These are phyloP conservation scores for Eristalis arbustorum DNA, from an alignment of 2,888 invertebrate genomes.

Conservation along the genomic window DNA sequence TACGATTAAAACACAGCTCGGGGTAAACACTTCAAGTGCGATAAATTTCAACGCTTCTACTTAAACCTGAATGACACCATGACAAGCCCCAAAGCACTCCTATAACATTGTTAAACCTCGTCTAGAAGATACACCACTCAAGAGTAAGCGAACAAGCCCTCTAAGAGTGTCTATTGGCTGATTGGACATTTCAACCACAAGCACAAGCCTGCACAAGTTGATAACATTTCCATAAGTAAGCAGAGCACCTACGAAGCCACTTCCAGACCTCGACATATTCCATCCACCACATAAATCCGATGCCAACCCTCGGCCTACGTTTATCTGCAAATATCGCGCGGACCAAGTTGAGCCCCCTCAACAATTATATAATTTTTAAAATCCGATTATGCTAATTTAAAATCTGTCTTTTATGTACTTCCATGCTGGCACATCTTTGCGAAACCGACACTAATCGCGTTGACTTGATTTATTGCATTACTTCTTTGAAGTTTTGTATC, in stretches of 20 bases:
- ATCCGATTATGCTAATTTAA: conserved; percentile 38
- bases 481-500: conserved; percentile 8
- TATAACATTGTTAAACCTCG: no score
- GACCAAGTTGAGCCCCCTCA: neutral
- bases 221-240: neutral
- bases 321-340: no score
- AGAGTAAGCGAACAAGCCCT: neutral
- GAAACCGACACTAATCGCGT: conserved; percentile 15
- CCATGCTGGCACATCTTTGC: conserved; percentile 1
- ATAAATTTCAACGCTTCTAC: no score
- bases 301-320: no score
- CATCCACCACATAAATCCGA: no score
- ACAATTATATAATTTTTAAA: conserved; percentile 21
- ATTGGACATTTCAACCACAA: neutral
- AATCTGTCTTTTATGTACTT: neutral
- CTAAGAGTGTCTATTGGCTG: neutral
- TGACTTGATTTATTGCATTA: conserved; percentile 49
- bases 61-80: no score
- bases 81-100: no score
- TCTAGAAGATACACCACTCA: neutral
- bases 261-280: neutral
- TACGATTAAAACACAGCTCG: no score
- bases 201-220: neutral
- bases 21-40: no score
- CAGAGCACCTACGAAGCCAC: neutral